Percentiles rank a stretch among this genome's conserved stretches.
Conservation (phyloP, 2,797 vertebrate genomes). For the Phrynocephalus vlangalii region DNA sequence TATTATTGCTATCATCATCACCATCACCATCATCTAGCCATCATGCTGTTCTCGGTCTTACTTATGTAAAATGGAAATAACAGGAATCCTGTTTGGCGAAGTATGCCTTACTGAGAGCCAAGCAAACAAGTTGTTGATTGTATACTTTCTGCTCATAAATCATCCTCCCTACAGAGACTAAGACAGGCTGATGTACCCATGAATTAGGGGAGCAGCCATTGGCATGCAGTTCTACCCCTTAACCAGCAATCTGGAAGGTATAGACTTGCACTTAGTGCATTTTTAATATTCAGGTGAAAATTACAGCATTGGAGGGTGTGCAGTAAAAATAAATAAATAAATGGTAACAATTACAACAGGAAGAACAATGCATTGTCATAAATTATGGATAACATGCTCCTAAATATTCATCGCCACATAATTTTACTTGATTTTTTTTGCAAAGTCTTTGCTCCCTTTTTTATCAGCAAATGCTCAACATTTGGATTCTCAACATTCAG, state of each 20-base stretch:
- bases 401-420: slow-evolving; percentile 53
- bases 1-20: neutral
- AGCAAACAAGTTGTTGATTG: slow-evolving; percentile 21
- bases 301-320: no score
- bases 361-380: neutral
- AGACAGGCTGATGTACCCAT: neutral
- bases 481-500: slow-evolving; percentile 55
- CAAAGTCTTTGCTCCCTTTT: slow-evolving; percentile 51
- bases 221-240: neutral
- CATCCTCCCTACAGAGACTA: neutral
- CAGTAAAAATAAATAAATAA: neutral
- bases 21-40: neutral
- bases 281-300: no score
- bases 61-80: neutral
- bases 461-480: slow-evolving; percentile 57
- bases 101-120: slow-evolving; percentile 3
- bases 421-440: slow-evolving; percentile 53
- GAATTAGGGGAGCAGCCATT: neutral
- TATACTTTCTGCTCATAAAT: neutral
- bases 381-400: slow-evolving; percentile 39
- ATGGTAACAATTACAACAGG: neutral
- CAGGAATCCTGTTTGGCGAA: neutral
- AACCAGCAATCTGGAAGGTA: neutral
- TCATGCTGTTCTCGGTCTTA: neutral
- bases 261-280: no score